Evolutionary conservation across 1,140 invertebrate species (phyloP).

Genomic region (Hyles vespertilio): DNA sequence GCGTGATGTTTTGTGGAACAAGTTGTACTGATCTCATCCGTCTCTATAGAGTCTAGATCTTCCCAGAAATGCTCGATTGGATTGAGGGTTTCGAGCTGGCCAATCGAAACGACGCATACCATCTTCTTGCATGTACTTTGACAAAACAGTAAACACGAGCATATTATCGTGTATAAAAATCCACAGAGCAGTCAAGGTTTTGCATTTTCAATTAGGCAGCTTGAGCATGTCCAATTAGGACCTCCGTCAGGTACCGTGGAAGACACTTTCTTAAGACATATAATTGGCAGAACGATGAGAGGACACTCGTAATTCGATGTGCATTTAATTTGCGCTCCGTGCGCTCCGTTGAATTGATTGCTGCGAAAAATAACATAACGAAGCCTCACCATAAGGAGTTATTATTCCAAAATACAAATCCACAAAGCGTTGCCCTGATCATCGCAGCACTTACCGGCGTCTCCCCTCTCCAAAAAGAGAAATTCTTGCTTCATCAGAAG

Average conservation of each 20-base stretch:
- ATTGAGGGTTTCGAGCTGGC: slow-evolving; percentile 12
- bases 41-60: slow-evolving; percentile 6
- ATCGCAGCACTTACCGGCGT: slow-evolving; percentile 11
- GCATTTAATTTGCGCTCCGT: background rate
- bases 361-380: slow-evolving; percentile 6
- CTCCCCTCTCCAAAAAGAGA: slow-evolving; percentile 9
- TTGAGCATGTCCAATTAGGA: background rate
- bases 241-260: background rate
- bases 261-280: no score
- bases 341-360: slow-evolving; percentile 3
- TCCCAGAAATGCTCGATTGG: slow-evolving; percentile 12
- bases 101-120: slow-evolving; percentile 10
- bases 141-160: background rate
- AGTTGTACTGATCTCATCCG: slow-evolving; percentile 8
- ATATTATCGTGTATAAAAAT: background rate
- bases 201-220: background rate
- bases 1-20: slow-evolving; percentile 10
- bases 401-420: background rate
- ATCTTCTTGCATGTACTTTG: slow-evolving; percentile 1
- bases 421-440: background rate
- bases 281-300: no score
- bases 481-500: slow-evolving; percentile 15
- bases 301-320: background rate
- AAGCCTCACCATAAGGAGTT: slow-evolving; percentile 4
- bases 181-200: background rate